Evolutionary conservation across 2,113 vertebrate genomes (phyloP), one percentile per base, ranked within the genome.

Genomic region (Australoheros scitulus): DNA sequence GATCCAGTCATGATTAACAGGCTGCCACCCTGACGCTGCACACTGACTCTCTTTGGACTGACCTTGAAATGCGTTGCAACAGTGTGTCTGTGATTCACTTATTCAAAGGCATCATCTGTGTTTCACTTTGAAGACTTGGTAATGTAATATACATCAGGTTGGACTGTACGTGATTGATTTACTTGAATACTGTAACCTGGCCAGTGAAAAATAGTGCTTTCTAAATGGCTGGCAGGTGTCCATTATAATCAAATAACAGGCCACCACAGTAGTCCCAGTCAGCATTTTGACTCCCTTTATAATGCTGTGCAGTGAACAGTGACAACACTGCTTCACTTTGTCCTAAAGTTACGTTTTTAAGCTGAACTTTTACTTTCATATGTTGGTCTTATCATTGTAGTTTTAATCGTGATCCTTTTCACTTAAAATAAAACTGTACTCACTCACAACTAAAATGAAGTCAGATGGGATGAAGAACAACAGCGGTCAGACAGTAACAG

Each of bases 1-100:
- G 90, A 92, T 91, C 81, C 85, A 90, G 89, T 94, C 87, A 88
- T 64, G 26, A 88, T 81, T 70, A 80, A 92, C 86, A 90, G 82
- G 43, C 86, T 83, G 84, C 77, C 79, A 60, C 47, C 75, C 78
- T 22, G 17, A 60, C 22, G 11, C 79, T 18, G 9, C 76, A 56
- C 59, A 20, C 38, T 11, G 18, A 29, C 79, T 90, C 56, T 75
- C 91, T 89, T 93, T 91, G 74, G 80, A 78, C 32, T 38, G 59
- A 92, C 93, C 89, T 92, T 91, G 84, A 64, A 55, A 41, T 10
- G 43, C 11, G 56, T 38, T 81, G 60, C 63, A 86, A 79, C 63
- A 58, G 22, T 43, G 57, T 18, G 20, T 22, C 76, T n/a, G 14
- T 72, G 43, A 58, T 76, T 93, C 58, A n/a, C 41, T 36, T 8